phyloP scores from a whole-genome alignment of 2,888 invertebrate species.

The Machimus rusticus region DNA sequence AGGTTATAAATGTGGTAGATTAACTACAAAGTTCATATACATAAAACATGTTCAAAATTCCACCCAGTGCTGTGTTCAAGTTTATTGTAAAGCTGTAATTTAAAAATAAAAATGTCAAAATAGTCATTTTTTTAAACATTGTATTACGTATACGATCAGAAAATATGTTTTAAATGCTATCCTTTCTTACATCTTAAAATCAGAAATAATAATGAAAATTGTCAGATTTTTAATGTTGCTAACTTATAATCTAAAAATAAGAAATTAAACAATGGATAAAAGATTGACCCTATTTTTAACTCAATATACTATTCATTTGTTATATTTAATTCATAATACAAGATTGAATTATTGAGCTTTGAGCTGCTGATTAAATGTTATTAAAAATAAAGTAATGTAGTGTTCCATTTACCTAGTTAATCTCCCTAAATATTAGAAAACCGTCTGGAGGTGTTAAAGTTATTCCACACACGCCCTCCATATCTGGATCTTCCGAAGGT shows the following conservation, averaged over 20 bases:
- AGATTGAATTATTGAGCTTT: neutral
- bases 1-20: neutral
- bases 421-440: constrained; percentile 56
- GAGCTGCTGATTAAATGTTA: neutral
- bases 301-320: neutral
- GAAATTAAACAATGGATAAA: constrained; percentile 31
- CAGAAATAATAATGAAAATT: neutral
- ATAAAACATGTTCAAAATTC: constrained; percentile 43
- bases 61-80: constrained; percentile 62
- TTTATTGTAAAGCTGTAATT: constrained; percentile 53
- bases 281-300: neutral
- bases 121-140: neutral
- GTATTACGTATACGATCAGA: neutral
- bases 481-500: constrained; percentile 64
- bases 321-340: neutral
- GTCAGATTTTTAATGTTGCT: neutral
- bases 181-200: neutral
- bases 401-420: neutral
- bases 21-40: neutral
- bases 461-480: constrained; percentile 77
- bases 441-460: constrained; percentile 74
- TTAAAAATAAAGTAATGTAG: neutral
- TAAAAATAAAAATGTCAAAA: constrained; percentile 48
- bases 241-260: constrained; percentile 42
- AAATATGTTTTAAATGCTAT: neutral